Percentiles rank a stretch among this genome's conserved stretches.
Evolutionary conservation across 92 coral and sea anemone genomes (phyloP).

Genomic region (Meandrina meandrites): DNA sequence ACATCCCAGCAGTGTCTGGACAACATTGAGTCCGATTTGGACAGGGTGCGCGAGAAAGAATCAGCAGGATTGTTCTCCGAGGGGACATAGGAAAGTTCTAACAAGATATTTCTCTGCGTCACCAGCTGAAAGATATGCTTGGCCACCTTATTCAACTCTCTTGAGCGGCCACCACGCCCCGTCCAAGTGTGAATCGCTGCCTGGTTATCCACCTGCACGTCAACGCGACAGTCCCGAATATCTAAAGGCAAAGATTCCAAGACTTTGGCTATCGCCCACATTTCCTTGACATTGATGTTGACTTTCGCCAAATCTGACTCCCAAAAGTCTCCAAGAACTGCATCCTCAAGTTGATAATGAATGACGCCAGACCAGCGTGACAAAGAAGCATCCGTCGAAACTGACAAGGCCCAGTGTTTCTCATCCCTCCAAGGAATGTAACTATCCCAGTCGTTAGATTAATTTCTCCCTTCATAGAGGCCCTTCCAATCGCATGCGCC

Average conservation of each 20-base stretch:
- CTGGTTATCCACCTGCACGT: slow-evolving; percentile 23
- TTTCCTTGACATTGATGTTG: slow-evolving; percentile 15
- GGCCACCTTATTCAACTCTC: too few relatives aligned
- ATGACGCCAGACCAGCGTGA: slow-evolving; percentile 25
- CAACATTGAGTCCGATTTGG: too few relatives aligned
- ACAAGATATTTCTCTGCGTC: too few relatives aligned
- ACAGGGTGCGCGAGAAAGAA: too few relatives aligned
- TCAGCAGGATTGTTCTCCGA: too few relatives aligned
- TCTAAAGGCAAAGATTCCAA: background rate
- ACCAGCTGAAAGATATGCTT: too few relatives aligned
- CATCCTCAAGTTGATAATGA: background rate
- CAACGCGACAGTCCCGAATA: slow-evolving; percentile 8
- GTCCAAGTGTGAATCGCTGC: slow-evolving; percentile 13
- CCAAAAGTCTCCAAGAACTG: slow-evolving; percentile 7
- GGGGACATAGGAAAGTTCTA: too few relatives aligned
- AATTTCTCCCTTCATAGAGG: too few relatives aligned
- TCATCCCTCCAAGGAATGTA: background rate
- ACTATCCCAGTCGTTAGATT: too few relatives aligned
- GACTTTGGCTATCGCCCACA: slow-evolving; percentile 14
- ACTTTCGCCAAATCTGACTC: background rate
- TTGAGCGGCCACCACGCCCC: slow-evolving; percentile 1
- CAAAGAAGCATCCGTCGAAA: background rate
- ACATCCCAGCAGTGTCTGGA: too few relatives aligned
- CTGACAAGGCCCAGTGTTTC: background rate
- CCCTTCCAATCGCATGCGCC: too few relatives aligned